Conservation (phyloP, 2,113 vertebrate genomes). For the Lepus timidus region DNA sequence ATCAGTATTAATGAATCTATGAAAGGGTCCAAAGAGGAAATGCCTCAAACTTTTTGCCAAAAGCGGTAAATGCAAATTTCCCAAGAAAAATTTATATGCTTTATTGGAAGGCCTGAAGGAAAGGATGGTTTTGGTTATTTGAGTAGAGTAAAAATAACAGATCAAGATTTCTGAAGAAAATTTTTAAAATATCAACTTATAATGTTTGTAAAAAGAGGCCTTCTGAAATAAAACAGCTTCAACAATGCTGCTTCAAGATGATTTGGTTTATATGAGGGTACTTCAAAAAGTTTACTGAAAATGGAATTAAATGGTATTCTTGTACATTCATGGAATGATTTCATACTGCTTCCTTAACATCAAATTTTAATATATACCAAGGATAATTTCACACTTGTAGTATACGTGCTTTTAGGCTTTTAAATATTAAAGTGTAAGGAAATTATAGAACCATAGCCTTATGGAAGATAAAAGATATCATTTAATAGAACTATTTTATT, state of each 20-base stretch:
- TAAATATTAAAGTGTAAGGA: slow-evolving; percentile 40
- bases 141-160: slow-evolving; percentile 44
- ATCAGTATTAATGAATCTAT: neutral
- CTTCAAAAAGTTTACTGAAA: too few species aligned
- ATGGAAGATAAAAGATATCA: neutral
- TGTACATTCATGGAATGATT: slow-evolving; percentile 38
- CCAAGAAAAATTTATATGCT: neutral
- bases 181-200: slow-evolving; percentile 28
- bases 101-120: slow-evolving; percentile 39
- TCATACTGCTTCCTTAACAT: slow-evolving; percentile 6
- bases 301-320: too few species aligned
- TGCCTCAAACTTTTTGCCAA: neutral
- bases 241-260: neutral
- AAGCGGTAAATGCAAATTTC: slow-evolving; percentile 24
- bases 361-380: slow-evolving; percentile 37
- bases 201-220: neutral
- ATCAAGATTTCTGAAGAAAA: neutral
- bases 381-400: neutral
- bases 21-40: slow-evolving; percentile 37
- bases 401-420: slow-evolving; percentile 32
- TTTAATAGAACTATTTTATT: slow-evolving; percentile 6
- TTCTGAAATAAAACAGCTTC: neutral
- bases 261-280: neutral
- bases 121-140: slow-evolving; percentile 44
- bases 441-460: slow-evolving; percentile 24